Base-by-base conservation (phyloP, 2,797 vertebrate genomes). In the Amniataba percoides region DNA sequence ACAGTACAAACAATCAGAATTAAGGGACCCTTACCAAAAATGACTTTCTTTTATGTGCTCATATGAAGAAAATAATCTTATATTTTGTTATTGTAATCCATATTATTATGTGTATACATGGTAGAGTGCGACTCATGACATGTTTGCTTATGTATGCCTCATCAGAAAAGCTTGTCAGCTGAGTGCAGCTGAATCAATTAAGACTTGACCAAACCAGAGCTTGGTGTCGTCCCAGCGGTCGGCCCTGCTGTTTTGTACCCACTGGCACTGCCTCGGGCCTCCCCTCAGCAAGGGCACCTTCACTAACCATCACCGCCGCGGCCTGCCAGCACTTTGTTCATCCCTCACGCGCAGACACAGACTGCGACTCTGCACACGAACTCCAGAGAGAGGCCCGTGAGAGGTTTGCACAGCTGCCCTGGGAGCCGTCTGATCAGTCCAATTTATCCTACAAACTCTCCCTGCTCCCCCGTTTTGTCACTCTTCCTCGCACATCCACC, bases 401-500 rank as follows among this genome's bases (percentile, higher is more conserved):
- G 78, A 82, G 68, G 82, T 89, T 86, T 88, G 86, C 83, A 85
- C 85, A 89, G 83, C 83, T 89, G 84, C 87, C 75, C 59, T 66
- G 59, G 83, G 75, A 73, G 7, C 66, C 23, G 74, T 78, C 71
- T 81, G 74, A 90, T 87, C n/a, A 40, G 43, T 73, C 73, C 66
- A 83, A 31, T 89, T 87, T 74, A 83, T 85, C 80, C 82, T 65
- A 70, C 73, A 86, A 84, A 89, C 84, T 79, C 71, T 67, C 61
- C 63, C 21, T 27, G 63, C 68, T 68, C 67, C 56, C 65, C 65
- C 64, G 27, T 80, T 60, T 76, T 81, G 74, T 87, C 75, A 67
- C 31, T 73, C 31, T 66, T 75, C 46, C 68, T 81, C 65, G 34
- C 81, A 83, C 45, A 77, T 86, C 60, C 71, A 74, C 39, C 68